Evolutionary conservation across 2,888 invertebrate genomes (phyloP).

Genomic region (Opisthograptis luteolata): DNA sequence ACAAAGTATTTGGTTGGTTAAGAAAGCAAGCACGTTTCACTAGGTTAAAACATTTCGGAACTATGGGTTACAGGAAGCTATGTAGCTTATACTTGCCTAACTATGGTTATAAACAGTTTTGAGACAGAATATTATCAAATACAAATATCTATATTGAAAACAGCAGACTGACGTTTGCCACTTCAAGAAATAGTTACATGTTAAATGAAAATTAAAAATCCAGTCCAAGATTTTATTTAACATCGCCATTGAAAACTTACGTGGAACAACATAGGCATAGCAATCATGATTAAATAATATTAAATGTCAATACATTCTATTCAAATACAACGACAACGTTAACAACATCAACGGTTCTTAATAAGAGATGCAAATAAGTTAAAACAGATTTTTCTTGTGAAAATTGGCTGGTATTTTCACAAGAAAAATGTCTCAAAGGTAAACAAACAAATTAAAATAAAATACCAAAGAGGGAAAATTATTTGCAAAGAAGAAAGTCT

Average conservation of each 20-base stretch:
- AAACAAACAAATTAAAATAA: background rate
- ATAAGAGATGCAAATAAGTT: slow-evolving; percentile 7
- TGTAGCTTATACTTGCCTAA: background rate
- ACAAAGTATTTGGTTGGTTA: slow-evolving; percentile 3
- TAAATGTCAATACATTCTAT: too few species aligned
- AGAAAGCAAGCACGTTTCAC: slow-evolving; percentile 25
- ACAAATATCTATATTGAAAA: background rate
- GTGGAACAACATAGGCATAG: too few species aligned
- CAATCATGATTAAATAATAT: too few species aligned
- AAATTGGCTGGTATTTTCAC: slow-evolving; percentile 72
- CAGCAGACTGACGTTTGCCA: background rate
- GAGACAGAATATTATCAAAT: background rate
- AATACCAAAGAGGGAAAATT: background rate
- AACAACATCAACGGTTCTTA: too few species aligned
- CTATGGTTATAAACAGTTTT: slow-evolving; percentile 1
- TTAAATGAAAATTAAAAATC: slow-evolving; percentile 42
- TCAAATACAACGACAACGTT: too few species aligned
- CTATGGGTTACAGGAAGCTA: background rate
- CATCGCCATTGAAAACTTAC: slow-evolving; percentile 38
- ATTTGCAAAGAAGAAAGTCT: background rate
- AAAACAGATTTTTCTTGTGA: slow-evolving; percentile 53
- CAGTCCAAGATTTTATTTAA: slow-evolving; percentile 54
- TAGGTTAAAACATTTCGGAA: background rate
- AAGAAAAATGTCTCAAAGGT: slow-evolving; percentile 47
- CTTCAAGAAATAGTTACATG: background rate